Evolutionary conservation across 2,888 invertebrate species (phyloP).

Genomic region (Andrena bucephala): DNA sequence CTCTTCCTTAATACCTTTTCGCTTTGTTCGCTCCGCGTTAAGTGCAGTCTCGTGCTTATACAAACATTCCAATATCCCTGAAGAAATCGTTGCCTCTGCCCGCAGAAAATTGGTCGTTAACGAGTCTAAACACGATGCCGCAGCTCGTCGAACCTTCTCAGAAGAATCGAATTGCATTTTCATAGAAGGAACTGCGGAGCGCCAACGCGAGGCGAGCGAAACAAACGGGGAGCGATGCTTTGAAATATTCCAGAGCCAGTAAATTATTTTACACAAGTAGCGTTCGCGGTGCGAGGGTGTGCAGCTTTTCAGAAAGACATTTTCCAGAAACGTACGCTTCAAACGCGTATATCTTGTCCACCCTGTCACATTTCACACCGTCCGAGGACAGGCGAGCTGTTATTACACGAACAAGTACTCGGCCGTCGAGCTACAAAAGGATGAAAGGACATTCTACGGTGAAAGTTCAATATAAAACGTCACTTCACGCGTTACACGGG

Average conservation of each 20-base stretch:
- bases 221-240: background rate
- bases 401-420: conserved; percentile 41
- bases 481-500: conserved; percentile 18
- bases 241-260: conserved; percentile 1
- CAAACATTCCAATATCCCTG: background rate
- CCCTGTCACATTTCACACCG: conserved; percentile 41
- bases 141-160: background rate
- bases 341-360: conserved; percentile 18
- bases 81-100: conserved; percentile 1
- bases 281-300: background rate
- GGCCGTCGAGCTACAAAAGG: conserved; percentile 35
- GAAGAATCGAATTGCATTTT: conserved; percentile 2
- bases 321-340: conserved; percentile 24
- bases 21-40: conserved; percentile 26
- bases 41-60: conserved; percentile 1
- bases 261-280: conserved; percentile 25
- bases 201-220: background rate
- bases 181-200: background rate
- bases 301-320: conserved; percentile 24
- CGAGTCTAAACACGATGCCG: background rate
- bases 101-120: background rate
- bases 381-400: conserved; percentile 18
- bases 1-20: conserved; percentile 24
- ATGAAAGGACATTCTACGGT: conserved; percentile 29
- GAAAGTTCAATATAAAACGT: conserved; percentile 48